Percentiles rank a stretch among this genome's conserved stretches.
phyloP scores from a whole-genome alignment of 2,888 invertebrate genomes.

The Pterostichus madidus region DNA sequence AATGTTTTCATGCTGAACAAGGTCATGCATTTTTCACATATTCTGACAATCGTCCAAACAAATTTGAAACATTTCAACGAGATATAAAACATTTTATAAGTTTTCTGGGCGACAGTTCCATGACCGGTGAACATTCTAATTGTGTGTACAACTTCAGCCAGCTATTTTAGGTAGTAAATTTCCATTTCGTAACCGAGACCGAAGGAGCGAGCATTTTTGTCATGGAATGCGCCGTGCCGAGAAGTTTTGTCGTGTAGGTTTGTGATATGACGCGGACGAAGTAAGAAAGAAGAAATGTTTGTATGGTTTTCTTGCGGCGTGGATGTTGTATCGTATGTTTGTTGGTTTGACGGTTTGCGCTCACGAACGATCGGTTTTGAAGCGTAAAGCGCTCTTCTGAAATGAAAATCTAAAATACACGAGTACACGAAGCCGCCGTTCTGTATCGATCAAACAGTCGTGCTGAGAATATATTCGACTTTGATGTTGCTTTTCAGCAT shows the following conservation, averaged over 20 bases:
- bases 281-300: conserved; percentile 39
- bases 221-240: conserved; percentile 36
- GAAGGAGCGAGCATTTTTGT: conserved; percentile 36
- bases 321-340: conserved; percentile 3
- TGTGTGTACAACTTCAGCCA: conserved; percentile 21
- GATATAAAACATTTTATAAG: too few species aligned
- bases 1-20: too few species aligned
- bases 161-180: conserved; percentile 62
- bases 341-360: conserved; percentile 12
- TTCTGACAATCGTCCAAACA: too few species aligned
- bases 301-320: conserved; percentile 5
- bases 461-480: conserved; percentile 12
- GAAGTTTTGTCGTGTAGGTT: conserved; percentile 36
- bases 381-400: conserved; percentile 38
- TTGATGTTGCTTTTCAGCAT: conserved; percentile 10
- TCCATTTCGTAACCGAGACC: conserved; percentile 57
- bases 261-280: conserved; percentile 24
- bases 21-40: too few species aligned
- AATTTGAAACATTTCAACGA: too few species aligned
- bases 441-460: conserved; percentile 48
- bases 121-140: conserved; percentile 40
- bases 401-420: conserved; percentile 55
- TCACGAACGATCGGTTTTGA: conserved; percentile 38
- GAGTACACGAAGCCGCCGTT: conserved; percentile 15
- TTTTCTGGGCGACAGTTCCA: too few species aligned